Evolutionary conservation across 2,888 invertebrate species (phyloP).

Genomic region (Tineola bisselliella): DNA sequence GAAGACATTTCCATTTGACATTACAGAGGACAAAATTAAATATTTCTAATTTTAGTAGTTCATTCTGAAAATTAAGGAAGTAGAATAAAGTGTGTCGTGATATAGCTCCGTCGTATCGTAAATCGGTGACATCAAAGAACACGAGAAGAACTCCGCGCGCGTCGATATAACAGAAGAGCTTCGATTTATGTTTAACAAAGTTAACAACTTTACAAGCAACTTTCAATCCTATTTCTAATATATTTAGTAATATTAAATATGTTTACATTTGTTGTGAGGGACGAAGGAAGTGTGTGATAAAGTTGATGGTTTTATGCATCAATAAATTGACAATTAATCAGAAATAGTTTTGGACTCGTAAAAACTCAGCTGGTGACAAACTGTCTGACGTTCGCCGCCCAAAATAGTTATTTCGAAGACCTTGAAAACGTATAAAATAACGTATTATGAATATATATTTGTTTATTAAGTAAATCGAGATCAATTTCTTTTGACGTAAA

Average conservation of each 20-base stretch:
- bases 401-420: neutral
- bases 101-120: conserved; percentile 15
- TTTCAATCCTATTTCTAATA: neutral
- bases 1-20: neutral
- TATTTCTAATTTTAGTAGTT: neutral
- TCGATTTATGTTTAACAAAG: neutral
- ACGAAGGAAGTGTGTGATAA: neutral
- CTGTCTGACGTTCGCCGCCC: neutral
- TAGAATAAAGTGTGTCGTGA: conserved; percentile 4
- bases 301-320: neutral
- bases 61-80: conserved; percentile 8
- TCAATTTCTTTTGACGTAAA: too few species aligned
- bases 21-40: neutral
- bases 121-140: conserved; percentile 16
- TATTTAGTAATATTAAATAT: too few species aligned
- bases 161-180: neutral
- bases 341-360: neutral
- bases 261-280: too few species aligned
- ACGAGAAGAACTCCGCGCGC: neutral
- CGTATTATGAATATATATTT: too few species aligned
- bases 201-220: neutral
- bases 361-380: conserved; percentile 6
- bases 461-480: too few species aligned
- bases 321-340: conserved; percentile 7
- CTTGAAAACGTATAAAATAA: too few species aligned